A percentile compares a stretch with the other conserved stretches of the same genome.
phyloP scores from a whole-genome alignment of 2,888 invertebrate genomes.

The Reticulitermes lucifugus region DNA sequence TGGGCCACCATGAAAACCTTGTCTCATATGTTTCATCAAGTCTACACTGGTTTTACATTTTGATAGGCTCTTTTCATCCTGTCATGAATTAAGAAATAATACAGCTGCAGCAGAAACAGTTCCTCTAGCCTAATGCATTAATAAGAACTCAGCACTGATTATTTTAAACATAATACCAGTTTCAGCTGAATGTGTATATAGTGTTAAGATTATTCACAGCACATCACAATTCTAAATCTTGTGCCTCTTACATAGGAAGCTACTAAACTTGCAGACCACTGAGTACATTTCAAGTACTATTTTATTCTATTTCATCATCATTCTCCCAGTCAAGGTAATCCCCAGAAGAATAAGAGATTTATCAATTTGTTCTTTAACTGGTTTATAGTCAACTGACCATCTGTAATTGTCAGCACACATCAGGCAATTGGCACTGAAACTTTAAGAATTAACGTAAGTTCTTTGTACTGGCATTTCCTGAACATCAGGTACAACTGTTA shows the following conservation, averaged over 20 bases:
- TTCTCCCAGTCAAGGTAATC: no score
- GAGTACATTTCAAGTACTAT: slow-evolving; percentile 11
- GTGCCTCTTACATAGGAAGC: slow-evolving; percentile 39
- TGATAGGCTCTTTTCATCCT: background rate
- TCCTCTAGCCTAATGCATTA: background rate
- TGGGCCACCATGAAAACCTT: no score
- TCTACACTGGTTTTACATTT: background rate
- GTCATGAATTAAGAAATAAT: slow-evolving; percentile 3
- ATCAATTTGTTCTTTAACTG: no score
- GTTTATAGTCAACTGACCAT: no score
- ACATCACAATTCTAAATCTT: slow-evolving; percentile 44
- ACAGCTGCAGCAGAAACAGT: background rate
- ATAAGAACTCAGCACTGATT: background rate
- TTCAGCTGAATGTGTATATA: background rate
- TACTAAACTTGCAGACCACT: slow-evolving; percentile 29
- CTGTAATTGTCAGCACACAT: no score
- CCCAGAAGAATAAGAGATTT: no score
- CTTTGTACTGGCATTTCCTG: no score
- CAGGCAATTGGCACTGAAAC: no score
- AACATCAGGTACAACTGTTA: no score
- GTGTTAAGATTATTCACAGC: background rate
- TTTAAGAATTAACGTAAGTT: no score
- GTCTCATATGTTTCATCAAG: background rate
- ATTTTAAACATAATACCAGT: background rate
- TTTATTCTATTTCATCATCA: background rate